A percentile compares a stretch with the other conserved stretches of the same genome.
These are phyloP conservation scores for Oryzias dopingdopingensis DNA, from an alignment of 2,797 vertebrate species.

Conservation along the genomic window DNA sequence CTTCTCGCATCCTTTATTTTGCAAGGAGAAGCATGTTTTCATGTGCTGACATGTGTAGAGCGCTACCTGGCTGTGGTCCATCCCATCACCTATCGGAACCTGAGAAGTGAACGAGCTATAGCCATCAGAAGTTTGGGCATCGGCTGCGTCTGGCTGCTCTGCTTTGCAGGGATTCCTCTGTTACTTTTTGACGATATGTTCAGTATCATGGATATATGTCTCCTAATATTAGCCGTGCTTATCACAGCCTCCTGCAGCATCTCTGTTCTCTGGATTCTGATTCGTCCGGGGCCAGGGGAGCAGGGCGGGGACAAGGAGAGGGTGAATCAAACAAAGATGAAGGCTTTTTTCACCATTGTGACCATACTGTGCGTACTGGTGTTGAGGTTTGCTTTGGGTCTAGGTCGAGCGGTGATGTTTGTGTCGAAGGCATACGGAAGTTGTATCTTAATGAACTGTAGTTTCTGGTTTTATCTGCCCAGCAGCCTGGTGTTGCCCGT, in stretches of 20 bases:
- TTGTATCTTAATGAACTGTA: background rate
- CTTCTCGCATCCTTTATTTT: background rate
- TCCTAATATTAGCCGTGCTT: background rate
- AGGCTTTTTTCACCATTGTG: conserved; percentile 19
- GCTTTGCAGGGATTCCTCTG: background rate
- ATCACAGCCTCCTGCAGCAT: conserved; percentile 27
- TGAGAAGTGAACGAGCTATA: conserved; percentile 1
- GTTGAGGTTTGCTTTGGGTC: background rate
- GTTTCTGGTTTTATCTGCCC: conserved; percentile 6
- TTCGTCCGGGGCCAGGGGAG: conserved; percentile 26
- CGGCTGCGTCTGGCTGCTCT: conserved; percentile 2
- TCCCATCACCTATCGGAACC: conserved; percentile 9
- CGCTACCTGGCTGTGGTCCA: no score
- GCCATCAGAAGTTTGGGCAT: conserved; percentile 9
- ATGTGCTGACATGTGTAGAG: background rate
- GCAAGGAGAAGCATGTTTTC: conserved; percentile 6
- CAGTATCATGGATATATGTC: background rate
- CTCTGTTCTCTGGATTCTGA: conserved; percentile 18
- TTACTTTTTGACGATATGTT: background rate
- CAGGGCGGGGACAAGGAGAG: conserved; percentile 6
- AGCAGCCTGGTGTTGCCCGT: conserved; percentile 18
- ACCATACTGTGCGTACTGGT: conserved; percentile 7
- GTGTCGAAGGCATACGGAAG: accelerated
- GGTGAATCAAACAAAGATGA: conserved; percentile 15
- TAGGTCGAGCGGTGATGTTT: accelerated